Evolutionary conservation across 2,888 invertebrate genomes (phyloP), one percentile per base, ranked within the genome.

Genomic region (Stegophylla sp.): DNA sequence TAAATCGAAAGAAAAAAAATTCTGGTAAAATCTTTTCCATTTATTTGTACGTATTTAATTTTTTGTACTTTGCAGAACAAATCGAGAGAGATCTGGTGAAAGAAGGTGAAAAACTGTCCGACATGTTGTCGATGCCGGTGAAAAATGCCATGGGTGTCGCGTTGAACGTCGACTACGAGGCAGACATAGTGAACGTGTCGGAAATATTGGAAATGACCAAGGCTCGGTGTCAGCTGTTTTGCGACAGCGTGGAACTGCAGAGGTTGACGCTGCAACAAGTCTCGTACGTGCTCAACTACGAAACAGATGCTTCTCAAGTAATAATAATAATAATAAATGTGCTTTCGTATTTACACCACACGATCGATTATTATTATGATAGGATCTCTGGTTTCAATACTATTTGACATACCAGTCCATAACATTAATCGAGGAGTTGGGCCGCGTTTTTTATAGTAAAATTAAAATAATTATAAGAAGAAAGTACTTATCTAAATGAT

Each of bases 181-280:
- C 90, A 85, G 92, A 93, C 85, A 92, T 93, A 81, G 89, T 90
- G 81, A 92, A 92, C 85, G 90, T 94, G 81, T 89, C 90, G 83
- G 91, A 92, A 85, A 90, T 92, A 84, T 87, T 93, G 83, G 91
- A 91, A 84, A 91, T 91, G 66, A 91, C 91, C 53, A 90, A 90
- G 75, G 91, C 92, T 7, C 88, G 92, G 71, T 91, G 91, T 84
- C 90, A 92, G 85, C 90, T 92, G 84, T 91, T 92, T 85, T 89
- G 91, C 83, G 93, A 94, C 85, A 91, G 92, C 84, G 90, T 93
- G 3, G 93, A 93, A 85, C 87, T 94, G 83, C 91, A 93, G 85
- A 91, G 92, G 85, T 87, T 94, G 82, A 92, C 93, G 82, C 87
- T 94, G 84, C 92, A 94, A 85, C 94, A 94, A 88, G 90, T 92